phyloP scores from a whole-genome alignment of 2,113 vertebrate species.

The Arenaria interpres region DNA sequence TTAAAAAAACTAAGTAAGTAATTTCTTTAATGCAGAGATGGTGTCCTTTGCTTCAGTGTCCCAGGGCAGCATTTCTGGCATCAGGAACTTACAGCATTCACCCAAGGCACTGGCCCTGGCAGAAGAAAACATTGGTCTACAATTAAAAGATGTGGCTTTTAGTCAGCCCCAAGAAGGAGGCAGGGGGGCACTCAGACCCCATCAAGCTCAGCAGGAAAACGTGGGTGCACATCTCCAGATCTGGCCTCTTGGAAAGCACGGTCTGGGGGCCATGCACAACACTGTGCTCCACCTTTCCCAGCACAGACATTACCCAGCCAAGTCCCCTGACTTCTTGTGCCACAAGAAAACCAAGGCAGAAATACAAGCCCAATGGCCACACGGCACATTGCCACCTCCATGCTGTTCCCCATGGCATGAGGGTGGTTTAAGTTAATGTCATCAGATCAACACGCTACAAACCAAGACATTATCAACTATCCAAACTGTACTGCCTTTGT shows the following conservation, averaged over 20 bases:
- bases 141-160: background rate
- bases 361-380: background rate
- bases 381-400: accelerated
- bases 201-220: background rate
- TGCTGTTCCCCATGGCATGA: accelerated
- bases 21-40: background rate
- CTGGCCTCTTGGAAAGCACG: accelerated
- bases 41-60: background rate
- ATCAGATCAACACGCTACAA: background rate
- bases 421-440: background rate
- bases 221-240: background rate
- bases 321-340: background rate
- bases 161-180: background rate
- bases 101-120: background rate
- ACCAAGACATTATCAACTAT: background rate
- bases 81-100: background rate
- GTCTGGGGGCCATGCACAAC: background rate
- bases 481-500: background rate
- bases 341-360: background rate
- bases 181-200: background rate
- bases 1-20: background rate
- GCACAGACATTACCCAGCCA: background rate
- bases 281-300: background rate
- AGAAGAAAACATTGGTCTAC: accelerated
- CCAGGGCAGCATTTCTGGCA: background rate